These are phyloP conservation scores for Proteles cristata DNA, from an alignment of 2,113 vertebrate species.

Conservation along the genomic window DNA sequence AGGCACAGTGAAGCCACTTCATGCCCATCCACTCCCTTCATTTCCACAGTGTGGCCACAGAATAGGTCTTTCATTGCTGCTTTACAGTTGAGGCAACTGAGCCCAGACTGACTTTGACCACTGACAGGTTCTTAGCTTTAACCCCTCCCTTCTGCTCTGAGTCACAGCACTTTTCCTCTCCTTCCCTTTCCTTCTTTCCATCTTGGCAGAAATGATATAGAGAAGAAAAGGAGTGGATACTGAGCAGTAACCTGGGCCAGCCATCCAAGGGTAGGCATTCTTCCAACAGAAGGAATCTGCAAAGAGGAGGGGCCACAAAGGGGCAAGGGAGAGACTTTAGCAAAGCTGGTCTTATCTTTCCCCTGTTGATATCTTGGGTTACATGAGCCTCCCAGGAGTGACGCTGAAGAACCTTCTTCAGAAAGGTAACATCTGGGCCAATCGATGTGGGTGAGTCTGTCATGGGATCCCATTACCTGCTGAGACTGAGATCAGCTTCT, in stretches of 20 bases:
- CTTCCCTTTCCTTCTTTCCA: not conserved
- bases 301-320: not conserved
- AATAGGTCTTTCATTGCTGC: fast-evolving
- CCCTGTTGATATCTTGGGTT: conserved; percentile 81
- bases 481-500: conserved; percentile 65
- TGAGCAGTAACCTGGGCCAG: not conserved
- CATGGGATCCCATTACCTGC: conserved; percentile 79
- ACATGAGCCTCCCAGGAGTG: conserved; percentile 83
- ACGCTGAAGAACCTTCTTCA: conserved; percentile 84
- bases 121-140: not conserved
- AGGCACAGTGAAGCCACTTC: not conserved
- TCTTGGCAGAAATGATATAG: not conserved
- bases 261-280: conserved; percentile 42
- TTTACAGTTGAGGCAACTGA: not conserved
- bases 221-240: not conserved
- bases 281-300: conserved; percentile 63
- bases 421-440: conserved; percentile 83
- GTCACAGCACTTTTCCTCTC: not conserved
- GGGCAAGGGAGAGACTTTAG: conserved; percentile 59
- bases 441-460: conserved; percentile 81
- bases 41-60: not conserved
- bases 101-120: not conserved
- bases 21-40: fast-evolving
- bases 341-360: conserved; percentile 77
- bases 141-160: not conserved